Evolutionary conservation across 2,797 vertebrate species (phyloP).

Genomic region (Synanceia verrucosa): DNA sequence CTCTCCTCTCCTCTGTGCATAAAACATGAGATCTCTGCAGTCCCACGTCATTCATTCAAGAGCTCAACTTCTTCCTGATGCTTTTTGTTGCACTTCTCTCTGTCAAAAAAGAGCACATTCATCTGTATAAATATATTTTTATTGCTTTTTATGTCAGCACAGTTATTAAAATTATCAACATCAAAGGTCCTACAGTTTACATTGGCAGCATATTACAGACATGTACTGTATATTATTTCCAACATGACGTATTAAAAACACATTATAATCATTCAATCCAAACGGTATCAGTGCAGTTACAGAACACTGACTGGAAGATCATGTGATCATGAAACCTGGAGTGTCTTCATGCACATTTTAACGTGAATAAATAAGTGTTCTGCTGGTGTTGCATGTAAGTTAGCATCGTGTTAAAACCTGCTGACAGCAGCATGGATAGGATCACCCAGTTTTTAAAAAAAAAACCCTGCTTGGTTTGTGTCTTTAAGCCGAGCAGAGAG

Average conservation of each 20-base stretch:
- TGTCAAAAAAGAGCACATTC: not conserved
- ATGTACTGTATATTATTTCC: slow-evolving; percentile 35
- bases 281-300: slow-evolving; percentile 3
- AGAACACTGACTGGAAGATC: not conserved
- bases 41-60: not conserved
- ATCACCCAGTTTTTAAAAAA: not conserved
- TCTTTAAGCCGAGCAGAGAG: not conserved
- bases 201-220: slow-evolving; percentile 44
- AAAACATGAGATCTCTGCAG: not conserved
- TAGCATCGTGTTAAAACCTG: not conserved
- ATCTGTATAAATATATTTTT: slow-evolving; percentile 62
- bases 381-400: slow-evolving; percentile 4
- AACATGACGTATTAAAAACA: slow-evolving; percentile 29
- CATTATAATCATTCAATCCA: not conserved
- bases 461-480: not conserved
- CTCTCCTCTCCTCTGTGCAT: not conserved
- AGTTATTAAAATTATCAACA: slow-evolving; percentile 42
- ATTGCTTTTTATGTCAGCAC: slow-evolving; percentile 31
- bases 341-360: not conserved
- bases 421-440: not conserved
- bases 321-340: not conserved
- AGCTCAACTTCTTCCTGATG: too few relatives aligned
- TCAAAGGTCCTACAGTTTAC: slow-evolving; percentile 23
- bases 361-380: not conserved
- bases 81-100: too few relatives aligned